Conservation (phyloP, 30 jellyfish, hydroid and myxozoan species). For the Nemopilema nomurai region DNA sequence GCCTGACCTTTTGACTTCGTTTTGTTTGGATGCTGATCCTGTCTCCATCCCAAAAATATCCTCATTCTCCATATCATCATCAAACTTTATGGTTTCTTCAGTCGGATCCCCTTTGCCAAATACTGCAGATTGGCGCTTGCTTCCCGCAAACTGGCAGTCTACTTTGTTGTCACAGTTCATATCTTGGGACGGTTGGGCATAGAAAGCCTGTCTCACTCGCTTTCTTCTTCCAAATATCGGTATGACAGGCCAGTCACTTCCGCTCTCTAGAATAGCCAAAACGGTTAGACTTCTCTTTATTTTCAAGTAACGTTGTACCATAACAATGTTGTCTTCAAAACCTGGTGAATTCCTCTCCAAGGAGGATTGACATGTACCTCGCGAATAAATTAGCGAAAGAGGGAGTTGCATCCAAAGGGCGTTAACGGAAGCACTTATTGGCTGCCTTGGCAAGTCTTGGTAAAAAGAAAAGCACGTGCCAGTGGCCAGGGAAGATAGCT, state of each 20-base stretch:
- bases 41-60: background rate
- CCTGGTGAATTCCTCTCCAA: no score
- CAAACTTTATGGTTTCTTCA: background rate
- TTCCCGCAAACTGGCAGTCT: background rate
- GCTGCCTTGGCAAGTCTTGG: no score
- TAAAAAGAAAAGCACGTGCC: no score
- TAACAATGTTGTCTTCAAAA: background rate
- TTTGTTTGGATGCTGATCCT: background rate
- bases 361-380: no score
- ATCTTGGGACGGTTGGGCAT: constrained; percentile 75
- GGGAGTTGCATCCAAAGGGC: no score
- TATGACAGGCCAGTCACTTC: constrained; percentile 68
- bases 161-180: background rate
- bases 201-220: constrained; percentile 81
- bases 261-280: constrained; percentile 5
- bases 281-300: background rate
- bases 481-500: no score
- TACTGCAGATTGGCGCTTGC: background rate
- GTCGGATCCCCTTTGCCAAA: background rate
- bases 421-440: no score
- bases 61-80: background rate
- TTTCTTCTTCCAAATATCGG: constrained; percentile 93
- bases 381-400: no score
- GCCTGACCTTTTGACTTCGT: background rate
- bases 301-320: background rate